Evolutionary conservation across 2,797 vertebrate species (phyloP), one percentile per base, ranked within the genome.

Genomic region (Sylvilagus floridanus): DNA sequence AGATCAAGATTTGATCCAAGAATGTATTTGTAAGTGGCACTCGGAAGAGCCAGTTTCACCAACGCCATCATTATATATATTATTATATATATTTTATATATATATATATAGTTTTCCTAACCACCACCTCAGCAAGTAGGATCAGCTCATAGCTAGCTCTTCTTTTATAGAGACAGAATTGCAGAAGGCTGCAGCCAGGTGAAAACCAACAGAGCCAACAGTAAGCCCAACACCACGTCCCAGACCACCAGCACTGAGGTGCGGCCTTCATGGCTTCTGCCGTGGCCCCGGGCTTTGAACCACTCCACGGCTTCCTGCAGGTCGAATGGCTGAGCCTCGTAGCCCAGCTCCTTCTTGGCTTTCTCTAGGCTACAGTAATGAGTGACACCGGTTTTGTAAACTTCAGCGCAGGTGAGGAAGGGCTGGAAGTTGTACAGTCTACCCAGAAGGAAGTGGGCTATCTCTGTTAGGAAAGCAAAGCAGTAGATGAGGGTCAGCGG

Each of bases 331-430:
- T 97, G 97, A 17, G 99, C 99, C 65, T 99, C 84, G 4, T 99
- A 99, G 2, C 99, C 97, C 12, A 99, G 98, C 96, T 99, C 99
- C 1, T 66, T 98, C 95, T 96, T 98, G 72, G 99, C 99, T 95
- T 99, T 99, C 13, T 98, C 98, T 96, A 99, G 97, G 95, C 98
- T 99, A 79, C 99, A 99, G 97, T 99, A 99, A 96, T 99, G 99
- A 0, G 99, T 99, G 95, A 99, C 98, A 0, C 99, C 99, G 0
- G 99, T 99, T 98, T 99, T 99, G 96, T 99, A 99, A 94, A 99
- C 99, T 96, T 99, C 99, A 0, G 99, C 98, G 69, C 99, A 98
- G 0, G 99, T 99, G 93, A 99, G 98, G 84, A 99, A 98, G 1
- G 99, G 99, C 97, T 99, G 99, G 96, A 99, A 99, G 96, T 99